phyloP scores from a whole-genome alignment of 2,888 invertebrate species.

The Tetanocera ferruginea region DNA sequence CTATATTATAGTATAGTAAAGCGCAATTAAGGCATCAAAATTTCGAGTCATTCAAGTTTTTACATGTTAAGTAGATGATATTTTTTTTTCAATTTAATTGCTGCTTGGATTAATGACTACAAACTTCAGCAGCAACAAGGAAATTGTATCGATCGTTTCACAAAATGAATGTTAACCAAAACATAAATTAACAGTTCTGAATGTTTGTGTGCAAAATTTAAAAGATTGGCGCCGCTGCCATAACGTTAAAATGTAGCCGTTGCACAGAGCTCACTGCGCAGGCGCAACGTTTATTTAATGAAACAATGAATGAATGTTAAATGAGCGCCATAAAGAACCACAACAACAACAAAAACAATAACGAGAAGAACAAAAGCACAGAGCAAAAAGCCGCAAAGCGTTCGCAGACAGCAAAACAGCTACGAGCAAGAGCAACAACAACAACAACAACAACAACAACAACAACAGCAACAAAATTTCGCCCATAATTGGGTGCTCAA shows the following conservation, averaged over 20 bases:
- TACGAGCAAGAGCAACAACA: background rate
- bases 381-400: background rate
- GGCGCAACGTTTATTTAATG: constrained; percentile 12
- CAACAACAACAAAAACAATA: constrained; percentile 5
- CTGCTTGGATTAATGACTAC: constrained; percentile 3
- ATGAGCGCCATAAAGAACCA: constrained; percentile 21
- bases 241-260: background rate
- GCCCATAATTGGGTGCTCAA: constrained; percentile 66
- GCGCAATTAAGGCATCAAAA: background rate
- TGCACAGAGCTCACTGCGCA: background rate
- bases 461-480: background rate
- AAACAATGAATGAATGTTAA: constrained; percentile 29
- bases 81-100: background rate
- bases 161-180: background rate
- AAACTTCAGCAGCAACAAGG: background rate
- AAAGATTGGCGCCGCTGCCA: constrained; percentile 28
- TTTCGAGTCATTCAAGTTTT: background rate
- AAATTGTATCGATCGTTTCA: too few species aligned
- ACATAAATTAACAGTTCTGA: constrained; percentile 28
- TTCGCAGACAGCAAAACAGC: background rate
- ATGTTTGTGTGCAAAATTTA: constrained; percentile 6
- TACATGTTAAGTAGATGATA: background rate
- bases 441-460: background rate
- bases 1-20: background rate
- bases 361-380: background rate